phyloP scores from a whole-genome alignment of 2,113 vertebrate genomes.

The Merops nubicus region DNA sequence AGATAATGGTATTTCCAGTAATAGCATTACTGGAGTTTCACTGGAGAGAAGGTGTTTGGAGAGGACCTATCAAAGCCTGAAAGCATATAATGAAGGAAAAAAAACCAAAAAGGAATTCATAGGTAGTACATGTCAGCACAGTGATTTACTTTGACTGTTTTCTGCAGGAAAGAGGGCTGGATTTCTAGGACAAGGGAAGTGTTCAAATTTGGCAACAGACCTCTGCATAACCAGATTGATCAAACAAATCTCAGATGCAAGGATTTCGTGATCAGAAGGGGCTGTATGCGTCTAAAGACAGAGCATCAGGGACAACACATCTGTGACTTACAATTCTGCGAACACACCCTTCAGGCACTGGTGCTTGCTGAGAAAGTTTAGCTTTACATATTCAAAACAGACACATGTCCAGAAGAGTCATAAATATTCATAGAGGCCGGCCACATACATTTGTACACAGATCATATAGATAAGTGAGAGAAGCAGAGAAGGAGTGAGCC shows the following conservation, averaged over 20 bases:
- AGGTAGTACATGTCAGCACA: background rate
- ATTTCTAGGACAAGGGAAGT: background rate
- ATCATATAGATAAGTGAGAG: background rate
- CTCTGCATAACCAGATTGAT: fast-evolving
- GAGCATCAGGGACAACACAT: background rate
- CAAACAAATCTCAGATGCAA: background rate
- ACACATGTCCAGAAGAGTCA: background rate
- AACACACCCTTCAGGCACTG: background rate
- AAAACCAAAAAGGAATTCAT: background rate
- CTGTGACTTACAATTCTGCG: background rate
- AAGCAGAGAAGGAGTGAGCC: background rate
- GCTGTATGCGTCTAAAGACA: fast-evolving
- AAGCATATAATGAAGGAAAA: background rate
- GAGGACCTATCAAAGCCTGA: background rate
- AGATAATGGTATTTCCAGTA: background rate
- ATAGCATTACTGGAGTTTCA: background rate
- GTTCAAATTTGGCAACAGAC: background rate
- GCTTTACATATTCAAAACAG: background rate
- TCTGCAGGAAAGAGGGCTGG: background rate
- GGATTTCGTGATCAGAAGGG: background rate
- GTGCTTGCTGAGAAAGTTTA: background rate
- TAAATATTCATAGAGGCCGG: background rate
- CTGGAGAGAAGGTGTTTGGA: background rate
- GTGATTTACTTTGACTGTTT: background rate
- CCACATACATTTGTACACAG: fast-evolving